Conservation (phyloP, 2,797 vertebrate species). For the Squalus acanthias region DNA sequence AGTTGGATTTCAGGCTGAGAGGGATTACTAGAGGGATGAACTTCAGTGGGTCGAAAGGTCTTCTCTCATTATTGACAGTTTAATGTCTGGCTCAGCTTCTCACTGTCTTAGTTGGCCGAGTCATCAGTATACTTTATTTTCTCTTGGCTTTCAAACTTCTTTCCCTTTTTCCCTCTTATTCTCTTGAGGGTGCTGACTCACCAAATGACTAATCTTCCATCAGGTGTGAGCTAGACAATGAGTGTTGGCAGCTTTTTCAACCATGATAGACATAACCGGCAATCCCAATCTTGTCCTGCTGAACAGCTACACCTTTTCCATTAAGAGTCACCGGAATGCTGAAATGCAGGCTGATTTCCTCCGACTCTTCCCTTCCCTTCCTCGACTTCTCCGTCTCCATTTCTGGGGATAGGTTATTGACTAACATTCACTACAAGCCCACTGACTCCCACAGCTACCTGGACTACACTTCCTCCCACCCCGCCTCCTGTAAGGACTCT, state of each 20-base stretch:
- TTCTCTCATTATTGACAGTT: not conserved
- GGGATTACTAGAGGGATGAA: not conserved
- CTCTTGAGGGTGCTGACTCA: not conserved
- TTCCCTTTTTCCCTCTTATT: not conserved
- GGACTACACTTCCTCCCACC: no score
- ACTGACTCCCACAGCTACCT: no score
- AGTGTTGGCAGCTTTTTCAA: not conserved
- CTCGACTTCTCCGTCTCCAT: no score
- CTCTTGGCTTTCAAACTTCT: not conserved
- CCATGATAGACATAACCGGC: not conserved
- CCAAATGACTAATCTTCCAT: not conserved
- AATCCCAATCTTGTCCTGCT: not conserved
- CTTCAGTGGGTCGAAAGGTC: not conserved
- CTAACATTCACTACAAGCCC: no score
- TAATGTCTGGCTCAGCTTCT: not conserved
- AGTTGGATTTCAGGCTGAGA: not conserved
- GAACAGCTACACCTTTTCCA: not conserved
- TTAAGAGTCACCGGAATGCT: not conserved
- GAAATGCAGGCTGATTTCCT: not conserved
- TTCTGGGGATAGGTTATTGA: no score
- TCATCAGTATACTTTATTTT: not conserved
- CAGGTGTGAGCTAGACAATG: not conserved
- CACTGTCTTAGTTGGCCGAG: not conserved
- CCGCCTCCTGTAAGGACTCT: no score
- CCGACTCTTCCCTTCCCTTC: no score